Evolutionary conservation across 2,797 vertebrate genomes (phyloP).

Genomic region (Leptoclinus maculatus): DNA sequence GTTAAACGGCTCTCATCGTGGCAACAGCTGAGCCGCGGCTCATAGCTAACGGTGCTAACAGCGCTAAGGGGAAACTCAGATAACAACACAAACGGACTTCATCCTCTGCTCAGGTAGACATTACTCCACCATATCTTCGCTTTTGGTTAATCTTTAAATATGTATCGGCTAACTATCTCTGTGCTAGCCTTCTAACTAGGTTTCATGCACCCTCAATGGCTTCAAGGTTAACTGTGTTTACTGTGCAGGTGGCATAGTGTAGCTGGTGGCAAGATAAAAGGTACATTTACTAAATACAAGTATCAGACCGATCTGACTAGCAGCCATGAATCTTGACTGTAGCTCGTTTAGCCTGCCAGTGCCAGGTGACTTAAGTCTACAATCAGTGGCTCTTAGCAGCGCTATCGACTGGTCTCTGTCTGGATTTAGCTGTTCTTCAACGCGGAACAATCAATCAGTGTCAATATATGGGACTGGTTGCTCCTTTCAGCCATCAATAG

Average conservation of each 20-base stretch:
- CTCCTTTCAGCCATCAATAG: slow-evolving; percentile 11
- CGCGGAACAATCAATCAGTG: slow-evolving; percentile 30
- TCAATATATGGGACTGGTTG: slow-evolving; percentile 37
- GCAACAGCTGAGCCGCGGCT: no score
- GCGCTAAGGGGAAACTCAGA: no score
- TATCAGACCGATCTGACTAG: not conserved
- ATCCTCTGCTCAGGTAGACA: no score
- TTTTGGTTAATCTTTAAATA: not conserved
- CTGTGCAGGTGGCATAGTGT: not conserved
- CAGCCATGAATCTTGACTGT: slow-evolving; percentile 8
- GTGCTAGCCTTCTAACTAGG: no score
- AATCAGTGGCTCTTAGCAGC: slow-evolving; percentile 30
- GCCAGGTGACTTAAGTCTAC: slow-evolving; percentile 25
- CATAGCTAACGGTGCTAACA: no score
- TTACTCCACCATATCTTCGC: no score
- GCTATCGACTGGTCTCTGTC: slow-evolving; percentile 28
- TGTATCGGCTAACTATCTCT: not conserved
- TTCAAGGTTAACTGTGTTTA: not conserved
- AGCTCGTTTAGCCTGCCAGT: slow-evolving; percentile 3
- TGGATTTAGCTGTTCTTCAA: slow-evolving; percentile 41
- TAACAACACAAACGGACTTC: no score
- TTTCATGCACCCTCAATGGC: not conserved
- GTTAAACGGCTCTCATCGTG: no score
- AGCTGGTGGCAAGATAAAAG: not conserved
- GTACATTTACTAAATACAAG: not conserved